Conservation (phyloP, 1,140 invertebrate species). For the Bacillus rossius region DNA sequence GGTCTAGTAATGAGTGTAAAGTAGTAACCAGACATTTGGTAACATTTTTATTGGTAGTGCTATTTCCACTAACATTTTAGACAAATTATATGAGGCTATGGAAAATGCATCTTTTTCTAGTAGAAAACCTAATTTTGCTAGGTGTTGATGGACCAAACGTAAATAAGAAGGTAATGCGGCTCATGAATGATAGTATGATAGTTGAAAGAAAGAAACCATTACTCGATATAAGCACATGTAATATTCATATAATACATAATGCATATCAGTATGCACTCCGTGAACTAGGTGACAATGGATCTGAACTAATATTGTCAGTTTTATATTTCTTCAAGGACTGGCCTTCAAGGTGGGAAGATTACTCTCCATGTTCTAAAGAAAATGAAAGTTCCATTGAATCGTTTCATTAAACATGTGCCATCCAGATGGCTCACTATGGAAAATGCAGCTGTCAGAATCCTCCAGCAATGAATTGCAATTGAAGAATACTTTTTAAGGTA, state of each 20-base stretch:
- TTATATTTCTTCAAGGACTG: slow-evolving; percentile 19
- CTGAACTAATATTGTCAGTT: slow-evolving; percentile 20
- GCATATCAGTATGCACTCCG: neutral
- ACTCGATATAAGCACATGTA: slow-evolving; percentile 6
- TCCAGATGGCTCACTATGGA: slow-evolving; percentile 6
- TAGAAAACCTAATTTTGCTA: slow-evolving; percentile 20
- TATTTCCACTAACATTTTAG: slow-evolving; percentile 12
- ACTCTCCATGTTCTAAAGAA: neutral
- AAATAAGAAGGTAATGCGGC: slow-evolving; percentile 24
- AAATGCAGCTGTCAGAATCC: slow-evolving; percentile 13
- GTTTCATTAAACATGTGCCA: slow-evolving; percentile 1
- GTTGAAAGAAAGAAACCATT: neutral
- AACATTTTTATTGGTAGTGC: slow-evolving; percentile 23
- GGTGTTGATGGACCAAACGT: slow-evolving; percentile 27
- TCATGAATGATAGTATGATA: slow-evolving; percentile 9
- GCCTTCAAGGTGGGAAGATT: slow-evolving; percentile 5
- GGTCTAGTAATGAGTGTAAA: slow-evolving; percentile 19
- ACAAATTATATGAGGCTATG: slow-evolving; percentile 17
- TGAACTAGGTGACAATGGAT: neutral
- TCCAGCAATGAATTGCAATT: slow-evolving; percentile 13
- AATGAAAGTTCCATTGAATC: neutral
- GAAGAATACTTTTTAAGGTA: neutral
- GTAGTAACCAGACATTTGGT: slow-evolving; percentile 20
- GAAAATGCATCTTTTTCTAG: slow-evolving; percentile 11
- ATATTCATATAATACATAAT: slow-evolving; percentile 10